These are phyloP conservation scores for Damaliscus lunatus DNA, from an alignment of 2,113 vertebrate genomes.

Conservation along the genomic window DNA sequence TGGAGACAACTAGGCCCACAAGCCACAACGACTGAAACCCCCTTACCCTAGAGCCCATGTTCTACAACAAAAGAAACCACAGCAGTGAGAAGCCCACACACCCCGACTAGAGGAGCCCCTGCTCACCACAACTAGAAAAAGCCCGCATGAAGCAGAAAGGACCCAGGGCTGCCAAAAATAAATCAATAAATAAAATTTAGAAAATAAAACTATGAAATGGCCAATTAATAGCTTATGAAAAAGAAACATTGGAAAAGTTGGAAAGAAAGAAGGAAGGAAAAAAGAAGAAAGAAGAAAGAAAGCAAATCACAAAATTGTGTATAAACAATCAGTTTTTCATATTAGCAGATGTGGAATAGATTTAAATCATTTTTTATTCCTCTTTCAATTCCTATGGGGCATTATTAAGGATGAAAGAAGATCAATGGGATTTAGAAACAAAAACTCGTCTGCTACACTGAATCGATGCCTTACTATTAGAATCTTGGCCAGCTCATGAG, in stretches of 20 bases:
- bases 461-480: background rate
- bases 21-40: background rate
- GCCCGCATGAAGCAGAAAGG: background rate
- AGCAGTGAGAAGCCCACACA: background rate
- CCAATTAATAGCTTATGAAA: background rate
- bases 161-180: background rate
- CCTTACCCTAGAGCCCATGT: background rate
- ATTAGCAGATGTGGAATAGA: background rate
- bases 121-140: background rate
- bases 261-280: background rate
- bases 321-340: background rate
- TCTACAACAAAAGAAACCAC: background rate
- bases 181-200: background rate
- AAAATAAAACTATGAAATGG: background rate
- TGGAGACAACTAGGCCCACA: background rate
- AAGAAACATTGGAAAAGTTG: background rate
- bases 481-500: background rate
- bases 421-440: background rate
- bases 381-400: background rate
- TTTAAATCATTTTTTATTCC: background rate
- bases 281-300: background rate
- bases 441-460: background rate
- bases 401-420: background rate
- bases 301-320: background rate
- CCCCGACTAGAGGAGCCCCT: background rate